phyloP scores from a whole-genome alignment of 2,113 vertebrate species.

The Eulemur rufifrons region DNA sequence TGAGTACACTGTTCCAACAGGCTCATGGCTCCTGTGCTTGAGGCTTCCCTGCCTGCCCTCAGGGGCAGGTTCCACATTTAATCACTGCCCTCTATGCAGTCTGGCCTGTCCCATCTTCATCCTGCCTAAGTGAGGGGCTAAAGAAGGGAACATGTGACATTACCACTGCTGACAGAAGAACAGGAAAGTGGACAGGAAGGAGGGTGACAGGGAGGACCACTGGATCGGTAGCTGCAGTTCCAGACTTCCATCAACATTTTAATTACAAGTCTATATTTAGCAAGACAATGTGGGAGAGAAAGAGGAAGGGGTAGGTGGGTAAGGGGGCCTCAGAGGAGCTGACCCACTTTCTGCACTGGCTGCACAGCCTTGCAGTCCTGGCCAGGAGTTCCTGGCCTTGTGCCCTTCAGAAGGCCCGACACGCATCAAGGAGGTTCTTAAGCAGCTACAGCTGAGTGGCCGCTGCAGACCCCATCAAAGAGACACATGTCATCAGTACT shows the following conservation, averaged over 20 bases:
- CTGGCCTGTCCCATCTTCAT: not conserved
- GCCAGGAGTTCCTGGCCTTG: slow-evolving; percentile 13
- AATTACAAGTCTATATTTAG: slow-evolving; percentile 78
- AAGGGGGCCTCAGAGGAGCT: slow-evolving; percentile 49
- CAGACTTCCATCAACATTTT: slow-evolving; percentile 70
- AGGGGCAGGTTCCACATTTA: not conserved
- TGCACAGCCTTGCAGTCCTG: slow-evolving; percentile 58
- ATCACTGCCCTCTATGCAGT: not conserved
- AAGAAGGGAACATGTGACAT: not conserved
- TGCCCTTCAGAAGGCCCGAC: not conserved
- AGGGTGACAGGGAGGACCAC: slow-evolving; percentile 2
- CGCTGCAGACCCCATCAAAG: slow-evolving; percentile 45
- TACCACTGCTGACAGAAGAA: not conserved
- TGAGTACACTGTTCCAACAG: not conserved
- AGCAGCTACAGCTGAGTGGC: not conserved
- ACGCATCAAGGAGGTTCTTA: not conserved
- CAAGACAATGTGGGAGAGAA: slow-evolving; percentile 45
- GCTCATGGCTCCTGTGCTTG: not conserved
- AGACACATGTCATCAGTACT: not conserved
- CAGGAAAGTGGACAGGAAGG: not conserved
- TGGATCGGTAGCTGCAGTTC: slow-evolving; percentile 39
- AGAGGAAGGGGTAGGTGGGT: slow-evolving; percentile 40
- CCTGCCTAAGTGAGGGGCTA: not conserved
- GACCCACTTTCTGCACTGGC: slow-evolving; percentile 61
- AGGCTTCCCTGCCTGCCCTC: not conserved